A percentile compares a stretch with the other conserved stretches of the same genome.
Conservation (phyloP, 1,140 invertebrate species). For the Achroia grisella region DNA sequence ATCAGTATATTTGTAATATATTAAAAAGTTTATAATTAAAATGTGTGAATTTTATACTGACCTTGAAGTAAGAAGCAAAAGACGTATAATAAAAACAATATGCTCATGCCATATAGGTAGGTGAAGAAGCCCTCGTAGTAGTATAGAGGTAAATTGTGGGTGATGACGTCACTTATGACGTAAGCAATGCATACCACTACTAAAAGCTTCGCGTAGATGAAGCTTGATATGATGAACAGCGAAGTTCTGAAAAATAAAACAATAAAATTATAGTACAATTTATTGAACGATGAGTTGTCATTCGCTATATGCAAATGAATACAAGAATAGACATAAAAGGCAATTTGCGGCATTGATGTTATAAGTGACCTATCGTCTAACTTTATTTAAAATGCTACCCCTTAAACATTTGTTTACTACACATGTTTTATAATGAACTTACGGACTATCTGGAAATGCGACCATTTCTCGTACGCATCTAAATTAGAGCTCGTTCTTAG, state of each 20-base stretch:
- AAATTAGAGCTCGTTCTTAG: no score
- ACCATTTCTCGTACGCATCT: no score
- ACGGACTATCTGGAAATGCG: no score
- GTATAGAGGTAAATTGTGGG: conserved; percentile 89
- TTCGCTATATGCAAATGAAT: no score
- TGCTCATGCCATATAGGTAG: conserved; percentile 95
- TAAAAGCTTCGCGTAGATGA: conserved; percentile 93
- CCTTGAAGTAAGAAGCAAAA: conserved; percentile 96
- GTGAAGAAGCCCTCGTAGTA: conserved; percentile 98
- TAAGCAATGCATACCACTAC: conserved; percentile 94
- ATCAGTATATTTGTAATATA: background rate
- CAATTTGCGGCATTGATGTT: no score
- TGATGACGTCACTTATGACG: conserved; percentile 94
- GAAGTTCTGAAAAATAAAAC: conserved; percentile 84
- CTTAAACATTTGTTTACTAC: no score
- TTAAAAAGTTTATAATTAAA: conserved; percentile 1
- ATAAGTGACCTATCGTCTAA: no score
- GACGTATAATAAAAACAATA: conserved; percentile 96
- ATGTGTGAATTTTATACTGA: conserved; percentile 30
- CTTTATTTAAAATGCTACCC: no score
- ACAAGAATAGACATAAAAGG: no score
- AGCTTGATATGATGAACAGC: conserved; percentile 94
- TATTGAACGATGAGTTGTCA: background rate
- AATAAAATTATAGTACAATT: conserved; percentile 2
- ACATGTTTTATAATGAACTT: no score